Percentiles rank a stretch among this genome's conserved stretches.
phyloP scores from a whole-genome alignment of 2,888 invertebrate species.

The Parnassius smintheus region DNA sequence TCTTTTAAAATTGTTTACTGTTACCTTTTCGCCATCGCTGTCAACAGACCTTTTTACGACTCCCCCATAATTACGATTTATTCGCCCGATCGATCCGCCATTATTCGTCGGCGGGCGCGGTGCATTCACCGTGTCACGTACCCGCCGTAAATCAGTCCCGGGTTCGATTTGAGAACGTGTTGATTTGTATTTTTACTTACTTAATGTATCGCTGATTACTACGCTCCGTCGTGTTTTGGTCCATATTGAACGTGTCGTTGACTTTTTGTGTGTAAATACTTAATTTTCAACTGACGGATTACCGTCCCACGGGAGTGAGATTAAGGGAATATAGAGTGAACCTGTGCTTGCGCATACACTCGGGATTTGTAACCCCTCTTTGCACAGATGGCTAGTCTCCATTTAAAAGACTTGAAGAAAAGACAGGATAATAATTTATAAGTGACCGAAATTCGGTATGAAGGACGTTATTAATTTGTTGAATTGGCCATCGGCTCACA shows the following conservation, averaged over 20 bases:
- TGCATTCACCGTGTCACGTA: conserved; percentile 33
- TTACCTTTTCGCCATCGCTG: conserved; percentile 17
- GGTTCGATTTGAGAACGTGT: conserved; percentile 33
- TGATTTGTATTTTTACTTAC: conserved; percentile 30
- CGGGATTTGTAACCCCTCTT: too few species aligned
- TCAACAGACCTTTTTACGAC: conserved; percentile 18
- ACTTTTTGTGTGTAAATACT: not conserved
- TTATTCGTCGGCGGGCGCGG: conserved; percentile 16
- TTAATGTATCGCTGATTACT: conserved; percentile 23
- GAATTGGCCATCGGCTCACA: too few species aligned
- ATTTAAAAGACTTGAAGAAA: too few species aligned
- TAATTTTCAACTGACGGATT: not conserved
- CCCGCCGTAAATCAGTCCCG: conserved; percentile 31
- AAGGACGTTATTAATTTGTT: too few species aligned
- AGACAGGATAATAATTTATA: too few species aligned
- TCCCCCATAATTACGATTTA: conserved; percentile 19
- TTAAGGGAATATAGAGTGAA: too few species aligned
- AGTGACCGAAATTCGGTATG: too few species aligned
- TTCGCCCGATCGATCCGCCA: conserved; percentile 16
- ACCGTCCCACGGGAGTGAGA: too few species aligned
- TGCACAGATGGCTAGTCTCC: too few species aligned
- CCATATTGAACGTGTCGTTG: too few species aligned
- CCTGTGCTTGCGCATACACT: too few species aligned
- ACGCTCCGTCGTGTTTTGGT: not conserved
- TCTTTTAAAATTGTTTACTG: conserved; percentile 17